phyloP scores from a whole-genome alignment of 2,888 invertebrate genomes.

The Iphiclides podalirius region DNA sequence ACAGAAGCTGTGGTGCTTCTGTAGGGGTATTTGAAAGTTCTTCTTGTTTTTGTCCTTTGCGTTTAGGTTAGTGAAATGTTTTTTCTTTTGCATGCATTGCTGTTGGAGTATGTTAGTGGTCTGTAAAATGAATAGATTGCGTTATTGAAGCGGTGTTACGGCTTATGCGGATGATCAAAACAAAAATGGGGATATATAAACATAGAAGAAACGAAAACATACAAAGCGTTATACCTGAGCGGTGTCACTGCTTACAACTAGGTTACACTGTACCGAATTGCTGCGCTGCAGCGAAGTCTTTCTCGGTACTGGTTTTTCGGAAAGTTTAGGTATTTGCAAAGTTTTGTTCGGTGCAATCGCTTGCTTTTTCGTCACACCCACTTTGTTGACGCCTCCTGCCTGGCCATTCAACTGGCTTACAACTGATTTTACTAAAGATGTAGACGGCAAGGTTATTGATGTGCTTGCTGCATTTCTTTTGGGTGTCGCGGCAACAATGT shows the following conservation, averaged over 20 bases:
- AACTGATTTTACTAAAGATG: conserved; percentile 67
- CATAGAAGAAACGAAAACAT: conserved; percentile 44
- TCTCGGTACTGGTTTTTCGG: conserved; percentile 74
- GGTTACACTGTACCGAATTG: conserved; percentile 65
- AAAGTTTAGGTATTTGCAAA: conserved; percentile 74
- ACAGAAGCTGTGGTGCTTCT: conserved; percentile 84
- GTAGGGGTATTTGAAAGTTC: conserved; percentile 82
- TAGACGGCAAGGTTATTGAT: conserved; percentile 61
- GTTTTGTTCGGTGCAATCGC: conserved; percentile 69
- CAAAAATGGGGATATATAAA: conserved; percentile 23
- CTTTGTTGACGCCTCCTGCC: conserved; percentile 52
- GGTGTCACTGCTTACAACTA: conserved; percentile 53
- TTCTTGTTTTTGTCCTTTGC: conserved; percentile 79
- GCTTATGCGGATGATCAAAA: conserved; percentile 34
- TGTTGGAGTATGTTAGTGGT: conserved; percentile 80
- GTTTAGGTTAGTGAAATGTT: conserved; percentile 76
- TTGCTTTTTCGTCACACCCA: conserved; percentile 65
- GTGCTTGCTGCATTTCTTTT: conserved; percentile 46
- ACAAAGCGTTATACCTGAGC: conserved; percentile 69
- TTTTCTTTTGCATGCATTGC: conserved; percentile 79
- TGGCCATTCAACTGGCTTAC: conserved; percentile 64
- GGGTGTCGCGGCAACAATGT: conserved; percentile 70
- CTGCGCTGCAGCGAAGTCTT: conserved; percentile 63
- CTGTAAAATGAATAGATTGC: conserved; percentile 55
- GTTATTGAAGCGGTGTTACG: conserved; percentile 57